phyloP scores from a whole-genome alignment of 2,113 vertebrate genomes.

The Chaetura pelagica region DNA sequence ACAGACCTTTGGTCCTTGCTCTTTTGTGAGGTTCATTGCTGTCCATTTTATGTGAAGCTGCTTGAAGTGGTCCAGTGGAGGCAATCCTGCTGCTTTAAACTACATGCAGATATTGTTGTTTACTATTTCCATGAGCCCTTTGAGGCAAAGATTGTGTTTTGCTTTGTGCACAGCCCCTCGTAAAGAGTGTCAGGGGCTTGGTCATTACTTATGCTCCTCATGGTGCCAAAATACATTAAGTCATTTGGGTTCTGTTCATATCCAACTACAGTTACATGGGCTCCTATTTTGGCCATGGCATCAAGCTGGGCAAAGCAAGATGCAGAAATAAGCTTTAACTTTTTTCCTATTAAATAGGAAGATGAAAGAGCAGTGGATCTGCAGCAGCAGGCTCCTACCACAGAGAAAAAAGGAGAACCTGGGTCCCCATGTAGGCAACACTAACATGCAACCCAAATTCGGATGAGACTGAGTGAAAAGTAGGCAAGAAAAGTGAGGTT shows the following conservation, averaged over 20 bases:
- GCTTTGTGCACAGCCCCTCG: neutral
- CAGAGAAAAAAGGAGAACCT: neutral
- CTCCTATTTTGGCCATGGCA: neutral
- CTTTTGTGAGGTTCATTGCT: neutral
- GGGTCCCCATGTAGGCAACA: neutral
- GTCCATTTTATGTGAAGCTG: neutral
- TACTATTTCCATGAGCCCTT: neutral
- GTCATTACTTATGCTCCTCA: neutral
- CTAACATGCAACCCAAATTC: neutral
- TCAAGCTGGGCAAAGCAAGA: neutral
- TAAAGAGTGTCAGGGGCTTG: neutral
- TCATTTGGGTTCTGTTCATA: neutral
- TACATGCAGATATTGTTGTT: neutral
- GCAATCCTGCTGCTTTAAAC: neutral
- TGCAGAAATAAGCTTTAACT: neutral
- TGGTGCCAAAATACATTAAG: neutral
- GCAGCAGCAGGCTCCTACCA: neutral
- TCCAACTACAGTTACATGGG: neutral
- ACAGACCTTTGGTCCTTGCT: neutral
- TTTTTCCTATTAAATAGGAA: neutral
- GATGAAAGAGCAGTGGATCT: neutral
- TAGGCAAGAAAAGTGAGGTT: neutral
- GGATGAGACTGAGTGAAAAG: neutral
- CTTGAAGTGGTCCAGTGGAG: neutral
- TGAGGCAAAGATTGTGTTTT: neutral